Evolutionary conservation across 1,140 invertebrate genomes (phyloP).

Genomic region (Drosophila varians): DNA sequence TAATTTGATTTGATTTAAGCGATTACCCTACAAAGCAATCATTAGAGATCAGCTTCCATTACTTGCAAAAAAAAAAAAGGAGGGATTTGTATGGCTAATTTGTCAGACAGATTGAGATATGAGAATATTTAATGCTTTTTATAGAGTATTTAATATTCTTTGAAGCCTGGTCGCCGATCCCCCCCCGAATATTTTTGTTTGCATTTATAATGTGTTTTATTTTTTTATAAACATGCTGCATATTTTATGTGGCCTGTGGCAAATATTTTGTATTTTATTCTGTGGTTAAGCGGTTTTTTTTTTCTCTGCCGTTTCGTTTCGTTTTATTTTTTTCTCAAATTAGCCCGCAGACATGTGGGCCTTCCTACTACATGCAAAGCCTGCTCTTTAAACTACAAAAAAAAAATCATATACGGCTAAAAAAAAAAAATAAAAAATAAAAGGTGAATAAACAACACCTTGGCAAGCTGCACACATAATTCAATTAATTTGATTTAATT

Average conservation of each 20-base stretch:
- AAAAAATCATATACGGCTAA: not conserved
- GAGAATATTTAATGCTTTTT: not conserved
- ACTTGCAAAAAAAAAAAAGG: not conserved
- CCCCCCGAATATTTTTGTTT: slow-evolving; percentile 32
- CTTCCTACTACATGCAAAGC: slow-evolving; percentile 49
- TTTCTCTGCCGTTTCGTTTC: slow-evolving; percentile 10
- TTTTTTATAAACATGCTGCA: slow-evolving; percentile 23
- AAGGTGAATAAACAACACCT: slow-evolving; percentile 33
- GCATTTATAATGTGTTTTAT: slow-evolving; percentile 50
- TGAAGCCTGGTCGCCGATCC: not conserved
- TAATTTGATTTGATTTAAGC: slow-evolving; percentile 45
- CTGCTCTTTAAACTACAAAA: slow-evolving; percentile 8
- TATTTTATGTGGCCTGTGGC: slow-evolving; percentile 37
- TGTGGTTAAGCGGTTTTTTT: slow-evolving; percentile 10
- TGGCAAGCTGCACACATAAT: slow-evolving; percentile 53
- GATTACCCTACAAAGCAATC: slow-evolving; percentile 37
- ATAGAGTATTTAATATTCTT: slow-evolving; percentile 16
- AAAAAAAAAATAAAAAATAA: not conserved
- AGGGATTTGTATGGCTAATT: slow-evolving; percentile 21
- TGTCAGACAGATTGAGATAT: slow-evolving; percentile 29
- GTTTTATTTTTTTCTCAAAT: slow-evolving; percentile 35
- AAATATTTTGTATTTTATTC: slow-evolving; percentile 49
- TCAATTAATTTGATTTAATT: slow-evolving; percentile 70
- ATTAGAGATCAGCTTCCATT: slow-evolving; percentile 45
- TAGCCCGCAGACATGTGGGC: slow-evolving; percentile 50